Evolutionary conservation across 2,113 vertebrate species (phyloP).

Genomic region (Nansenia antarctica): DNA sequence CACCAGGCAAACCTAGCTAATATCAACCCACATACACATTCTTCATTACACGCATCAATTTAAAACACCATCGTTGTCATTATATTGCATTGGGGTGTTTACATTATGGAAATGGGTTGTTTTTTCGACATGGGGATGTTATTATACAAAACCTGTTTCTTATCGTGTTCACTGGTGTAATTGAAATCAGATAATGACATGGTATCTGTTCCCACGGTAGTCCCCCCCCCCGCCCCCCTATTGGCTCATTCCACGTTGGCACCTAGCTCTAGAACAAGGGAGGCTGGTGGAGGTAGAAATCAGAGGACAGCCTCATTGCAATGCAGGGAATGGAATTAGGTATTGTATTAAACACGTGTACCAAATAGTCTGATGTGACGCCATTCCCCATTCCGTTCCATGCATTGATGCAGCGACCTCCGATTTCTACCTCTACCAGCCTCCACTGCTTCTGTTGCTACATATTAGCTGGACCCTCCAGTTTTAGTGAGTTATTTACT

Average conservation of each 20-base stretch:
- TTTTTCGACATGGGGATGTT: not conserved
- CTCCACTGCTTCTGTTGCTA: not conserved
- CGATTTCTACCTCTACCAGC: not conserved
- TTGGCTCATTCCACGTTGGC: not conserved
- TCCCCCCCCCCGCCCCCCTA: not conserved
- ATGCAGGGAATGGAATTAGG: not conserved
- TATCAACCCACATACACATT: not conserved
- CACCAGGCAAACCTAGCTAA: not conserved
- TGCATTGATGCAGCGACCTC: not conserved
- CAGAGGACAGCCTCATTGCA: not conserved
- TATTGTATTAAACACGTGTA: not conserved
- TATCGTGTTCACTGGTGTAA: not conserved
- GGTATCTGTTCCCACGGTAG: not conserved
- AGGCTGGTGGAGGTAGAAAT: too few species aligned
- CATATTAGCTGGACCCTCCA: not conserved
- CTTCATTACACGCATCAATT: conserved; percentile 17
- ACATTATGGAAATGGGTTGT: conserved; percentile 5
- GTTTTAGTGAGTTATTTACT: not conserved
- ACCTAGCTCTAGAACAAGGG: too few species aligned
- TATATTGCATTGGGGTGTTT: not conserved
- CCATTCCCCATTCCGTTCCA: not conserved
- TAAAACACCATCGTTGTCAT: not conserved
- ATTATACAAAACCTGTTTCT: not conserved
- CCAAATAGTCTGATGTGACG: not conserved
- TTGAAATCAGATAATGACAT: not conserved